Conservation (phyloP, 2,797 vertebrate genomes). For the Lacerta viridis region DNA sequence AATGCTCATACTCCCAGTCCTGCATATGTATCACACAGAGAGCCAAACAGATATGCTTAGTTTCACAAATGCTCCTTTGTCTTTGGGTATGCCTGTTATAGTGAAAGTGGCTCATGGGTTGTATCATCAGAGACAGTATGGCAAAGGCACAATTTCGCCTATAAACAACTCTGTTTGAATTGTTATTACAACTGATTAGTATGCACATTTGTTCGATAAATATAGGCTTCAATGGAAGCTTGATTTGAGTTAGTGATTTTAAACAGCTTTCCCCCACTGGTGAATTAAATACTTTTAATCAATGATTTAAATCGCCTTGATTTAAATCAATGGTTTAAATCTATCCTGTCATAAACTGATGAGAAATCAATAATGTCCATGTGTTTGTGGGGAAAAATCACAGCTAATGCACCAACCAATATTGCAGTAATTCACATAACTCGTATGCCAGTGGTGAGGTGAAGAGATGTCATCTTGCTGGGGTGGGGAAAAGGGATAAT, state of each 20-base stretch:
- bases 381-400: neutral
- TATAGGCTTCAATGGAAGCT: neutral
- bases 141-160: neutral
- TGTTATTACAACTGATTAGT: too few relatives aligned
- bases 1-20: neutral
- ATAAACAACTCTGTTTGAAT: neutral
- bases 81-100: neutral
- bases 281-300: neutral
- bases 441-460: too few relatives aligned
- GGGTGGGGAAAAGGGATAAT: neutral
- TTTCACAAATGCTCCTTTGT: neutral
- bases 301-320: neutral
- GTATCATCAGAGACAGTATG: neutral
- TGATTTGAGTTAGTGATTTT: neutral
- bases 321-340: neutral
- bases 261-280: neutral
- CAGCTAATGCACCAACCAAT: neutral
- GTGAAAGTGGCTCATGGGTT: neutral
- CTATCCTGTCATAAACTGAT: neutral
- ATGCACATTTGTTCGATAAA: too few relatives aligned
- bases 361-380: neutral
- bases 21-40: neutral
- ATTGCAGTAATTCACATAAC: neutral
- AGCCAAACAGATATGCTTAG: neutral
- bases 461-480: neutral